Evolutionary conservation across 2,113 vertebrate species (phyloP), one percentile per base, ranked within the genome.

Genomic region (Chloropsis hardwickii): DNA sequence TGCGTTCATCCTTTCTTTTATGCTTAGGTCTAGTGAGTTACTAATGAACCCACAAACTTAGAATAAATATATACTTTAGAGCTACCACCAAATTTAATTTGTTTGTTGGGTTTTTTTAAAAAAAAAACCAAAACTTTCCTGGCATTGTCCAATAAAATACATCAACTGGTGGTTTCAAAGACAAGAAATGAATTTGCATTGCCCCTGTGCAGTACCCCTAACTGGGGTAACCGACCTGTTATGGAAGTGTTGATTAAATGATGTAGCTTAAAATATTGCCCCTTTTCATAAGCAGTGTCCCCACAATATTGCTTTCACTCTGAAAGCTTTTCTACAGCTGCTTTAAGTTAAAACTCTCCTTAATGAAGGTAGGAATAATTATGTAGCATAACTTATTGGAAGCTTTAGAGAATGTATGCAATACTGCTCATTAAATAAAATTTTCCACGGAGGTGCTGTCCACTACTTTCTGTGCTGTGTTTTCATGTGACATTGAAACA

Each of bases 51-150:
- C 50, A 61, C 70, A 11, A 78, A 54, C 10, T 37, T 44, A 40
- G 6, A 69, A 88, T 53, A 24, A 39, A 28, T 44, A 11, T 12
- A 2, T 60, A 12, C 25, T 62, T 84, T 54, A 81, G 8, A 72
- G 8, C 20, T 45, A 28, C 22, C 6, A 66, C 10, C 4, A 20
- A 50, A 27, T 20, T 54, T 37, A 40, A 6, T 37, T 71, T 33
- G 1, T n/a, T 54, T 62, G 9, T 45, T 81, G 8, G 2, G 0
- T 4, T 29, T 51, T 31, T 31, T 19, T 2, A 6, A 11, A 53
- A n/a, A n/a, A n/a, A n/a, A n/a, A 87, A 66, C 1, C 20, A 35
- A 56, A 72, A 58, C 7, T 44, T 9, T 40, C 18, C 12, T 81
- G 27, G 2, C 10, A 40, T 66, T 94, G 5, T 78, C 18, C n/a